Conservation (phyloP, 2,797 vertebrate genomes). For the Threskiornis aethiopicus region DNA sequence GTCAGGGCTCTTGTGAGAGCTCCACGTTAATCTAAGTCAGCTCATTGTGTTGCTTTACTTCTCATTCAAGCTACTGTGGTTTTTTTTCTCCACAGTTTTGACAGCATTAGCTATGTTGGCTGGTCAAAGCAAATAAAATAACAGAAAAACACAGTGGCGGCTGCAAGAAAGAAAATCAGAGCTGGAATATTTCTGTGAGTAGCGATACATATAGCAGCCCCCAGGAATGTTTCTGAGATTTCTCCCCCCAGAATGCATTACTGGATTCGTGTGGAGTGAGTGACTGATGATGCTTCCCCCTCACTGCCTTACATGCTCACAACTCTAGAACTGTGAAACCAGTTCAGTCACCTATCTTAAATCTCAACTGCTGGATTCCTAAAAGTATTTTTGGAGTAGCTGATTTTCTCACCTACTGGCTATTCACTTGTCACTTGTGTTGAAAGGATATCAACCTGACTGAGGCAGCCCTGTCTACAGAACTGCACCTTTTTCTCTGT, state of each 20-base stretch:
- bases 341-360: constrained; percentile 21
- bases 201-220: neutral
- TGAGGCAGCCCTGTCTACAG: neutral
- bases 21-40: neutral
- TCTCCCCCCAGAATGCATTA: neutral
- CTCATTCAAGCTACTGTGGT: neutral
- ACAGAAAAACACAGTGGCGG: neutral
- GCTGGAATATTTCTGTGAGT: neutral
- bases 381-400: neutral
- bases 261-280: neutral
- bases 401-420: neutral
- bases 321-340: constrained; percentile 25
- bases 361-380: constrained; percentile 36
- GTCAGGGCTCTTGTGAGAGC: neutral
- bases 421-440: neutral
- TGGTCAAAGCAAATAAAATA: constrained; percentile 16
- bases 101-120: neutral
- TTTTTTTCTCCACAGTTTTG: neutral
- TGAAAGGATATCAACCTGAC: neutral
- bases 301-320: neutral
- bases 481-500: neutral
- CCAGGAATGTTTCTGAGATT: constrained; percentile 13
- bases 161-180: neutral
- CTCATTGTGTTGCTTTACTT: neutral
- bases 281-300: constrained; percentile 18